A percentile compares a stretch with the other conserved stretches of the same genome.
Conservation (phyloP, 2,113 vertebrate genomes). For the Rhineura floridana region DNA sequence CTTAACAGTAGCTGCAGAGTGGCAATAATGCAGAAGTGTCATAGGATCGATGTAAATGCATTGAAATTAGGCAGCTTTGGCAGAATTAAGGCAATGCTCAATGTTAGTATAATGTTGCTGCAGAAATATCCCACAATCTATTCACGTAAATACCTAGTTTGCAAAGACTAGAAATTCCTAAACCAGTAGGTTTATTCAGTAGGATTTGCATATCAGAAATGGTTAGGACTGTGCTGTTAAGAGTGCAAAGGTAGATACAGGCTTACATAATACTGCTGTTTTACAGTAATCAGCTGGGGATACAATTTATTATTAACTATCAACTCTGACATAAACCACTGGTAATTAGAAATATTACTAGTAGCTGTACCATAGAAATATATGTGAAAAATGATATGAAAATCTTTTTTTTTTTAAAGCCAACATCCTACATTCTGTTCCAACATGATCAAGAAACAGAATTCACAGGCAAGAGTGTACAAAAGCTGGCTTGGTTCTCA, state of each 20-base stretch:
- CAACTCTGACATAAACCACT: neutral
- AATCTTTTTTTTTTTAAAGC: neutral
- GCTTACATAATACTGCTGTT: neutral
- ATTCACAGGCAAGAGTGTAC: neutral
- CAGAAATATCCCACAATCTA: neutral
- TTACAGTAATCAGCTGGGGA: neutral
- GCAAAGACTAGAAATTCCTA: slow-evolving; percentile 24
- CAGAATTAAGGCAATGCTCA: slow-evolving; percentile 22
- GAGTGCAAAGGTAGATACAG: neutral
- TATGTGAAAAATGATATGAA: neutral
- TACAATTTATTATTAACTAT: neutral
- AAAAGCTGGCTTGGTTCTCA: neutral
- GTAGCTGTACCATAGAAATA: neutral
- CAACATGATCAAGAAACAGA: neutral
- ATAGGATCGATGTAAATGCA: neutral
- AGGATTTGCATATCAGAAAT: too few relatives aligned
- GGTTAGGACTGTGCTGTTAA: too few relatives aligned
- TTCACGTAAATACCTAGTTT: slow-evolving; percentile 21
- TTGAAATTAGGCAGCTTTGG: neutral
- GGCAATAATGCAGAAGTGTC: slow-evolving; percentile 23
- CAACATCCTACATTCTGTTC: neutral
- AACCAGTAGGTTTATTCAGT: too few relatives aligned
- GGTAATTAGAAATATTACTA: neutral
- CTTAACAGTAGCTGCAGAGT: neutral
- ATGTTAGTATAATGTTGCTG: slow-evolving; percentile 10